A percentile compares a stretch with the other conserved stretches of the same genome.
Evolutionary conservation across 2,797 vertebrate species (phyloP).

Genomic region (Aphelocoma californica): DNA sequence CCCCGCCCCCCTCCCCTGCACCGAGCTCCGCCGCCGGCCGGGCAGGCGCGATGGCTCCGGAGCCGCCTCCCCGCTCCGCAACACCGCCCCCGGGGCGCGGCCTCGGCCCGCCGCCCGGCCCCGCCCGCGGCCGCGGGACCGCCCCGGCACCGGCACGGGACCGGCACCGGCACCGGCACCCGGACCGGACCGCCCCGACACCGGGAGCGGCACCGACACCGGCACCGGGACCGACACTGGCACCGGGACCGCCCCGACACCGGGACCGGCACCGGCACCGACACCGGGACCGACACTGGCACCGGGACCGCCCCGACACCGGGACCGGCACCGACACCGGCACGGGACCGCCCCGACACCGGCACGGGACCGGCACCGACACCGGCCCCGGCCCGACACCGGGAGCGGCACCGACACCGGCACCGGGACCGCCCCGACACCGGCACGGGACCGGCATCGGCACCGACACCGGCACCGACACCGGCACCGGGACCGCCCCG

Average conservation of each 20-base stretch:
- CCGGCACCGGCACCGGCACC: background rate
- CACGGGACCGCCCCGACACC: background rate
- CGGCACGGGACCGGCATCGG: too few species aligned
- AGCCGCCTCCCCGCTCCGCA: conserved; percentile 46
- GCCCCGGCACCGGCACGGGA: background rate
- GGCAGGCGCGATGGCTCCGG: conserved; percentile 75
- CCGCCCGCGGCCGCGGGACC: background rate
- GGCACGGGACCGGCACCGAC: too few species aligned
- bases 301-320: background rate
- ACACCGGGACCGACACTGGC: too few species aligned
- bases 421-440: background rate
- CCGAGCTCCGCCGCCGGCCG: conserved; percentile 59
- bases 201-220: too few species aligned
- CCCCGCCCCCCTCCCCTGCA: conserved; percentile 59
- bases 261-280: too few species aligned
- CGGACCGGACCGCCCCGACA: too few species aligned
- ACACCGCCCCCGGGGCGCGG: background rate
- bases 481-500: background rate
- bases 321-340: too few species aligned
- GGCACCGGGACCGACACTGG: too few species aligned
- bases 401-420: too few species aligned
- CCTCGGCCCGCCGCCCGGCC: background rate
- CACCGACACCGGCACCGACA: too few species aligned
- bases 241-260: background rate
- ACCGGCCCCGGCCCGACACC: background rate